Base-by-base conservation (phyloP, 2,888 invertebrate species). In the Cosmorhoe ocellata region DNA sequence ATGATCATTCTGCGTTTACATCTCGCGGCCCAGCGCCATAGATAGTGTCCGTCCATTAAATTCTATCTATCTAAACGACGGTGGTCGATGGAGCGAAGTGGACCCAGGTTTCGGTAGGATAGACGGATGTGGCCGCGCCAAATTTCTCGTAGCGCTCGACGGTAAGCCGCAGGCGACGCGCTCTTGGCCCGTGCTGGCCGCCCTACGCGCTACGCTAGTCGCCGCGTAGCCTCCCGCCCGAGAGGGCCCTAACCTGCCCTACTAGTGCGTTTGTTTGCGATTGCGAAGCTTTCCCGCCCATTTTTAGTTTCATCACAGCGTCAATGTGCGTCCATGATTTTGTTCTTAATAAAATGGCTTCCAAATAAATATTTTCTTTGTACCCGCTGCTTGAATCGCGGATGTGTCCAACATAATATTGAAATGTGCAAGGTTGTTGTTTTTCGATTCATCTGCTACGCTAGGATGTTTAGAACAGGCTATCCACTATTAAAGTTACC, bases 31-130 rank as follows among this genome's bases (percentile, higher is more conserved):
- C 18, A 18, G 18, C 18, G 4, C 18, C 4, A 18, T 18, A n/a
- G n/a, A n/a, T n/a, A 4, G 18, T 18, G 18, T 18, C 18, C 18
- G 3, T n/a, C 24, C 7, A 36, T 46, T 1, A 67, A 64, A 59
- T 71, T 68, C 41, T 67, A 49, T n/a, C n/a, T 44, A 53, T 74
- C 12, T 61, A n/a, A n/a, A 59, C 37, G 70, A 59, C 13, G 65
- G 63, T 8, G 62, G 67, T 8, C 62, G 67, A 34, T 74, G 74
- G 74, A 68, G 74, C 26, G 67, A 64, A 51, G 27, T 74, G 13
- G 61, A 68, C 10, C n/a, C 54, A 7, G 42, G 45, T 0, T 46
- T 53, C 2, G 74, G 73, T 0, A 43, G 58, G 4, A 60, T 71
- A 8, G 44, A 59, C 7, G 70, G 71, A 2, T 67, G 67, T 69